Conservation (phyloP, 2,888 invertebrate genomes). For the Macrosiphum euphorbiae region DNA sequence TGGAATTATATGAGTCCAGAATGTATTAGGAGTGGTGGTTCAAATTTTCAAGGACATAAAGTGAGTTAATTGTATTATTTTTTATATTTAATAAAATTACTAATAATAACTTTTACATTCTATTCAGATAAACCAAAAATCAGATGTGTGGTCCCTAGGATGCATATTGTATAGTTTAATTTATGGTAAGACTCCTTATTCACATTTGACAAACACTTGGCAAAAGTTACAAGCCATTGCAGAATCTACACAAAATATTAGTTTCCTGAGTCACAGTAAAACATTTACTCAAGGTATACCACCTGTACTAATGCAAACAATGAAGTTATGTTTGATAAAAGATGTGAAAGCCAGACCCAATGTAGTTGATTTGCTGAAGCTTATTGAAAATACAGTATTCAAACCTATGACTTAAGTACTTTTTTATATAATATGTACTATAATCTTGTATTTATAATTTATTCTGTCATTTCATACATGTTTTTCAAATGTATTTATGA, state of each 20-base stretch:
- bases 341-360: constrained; percentile 81
- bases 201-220: constrained; percentile 80
- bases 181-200: constrained; percentile 92
- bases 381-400: constrained; percentile 66
- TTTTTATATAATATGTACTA: constrained; percentile 70
- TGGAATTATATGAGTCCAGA: constrained; percentile 98
- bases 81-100: constrained; percentile 35
- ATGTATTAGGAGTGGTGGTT: constrained; percentile 78
- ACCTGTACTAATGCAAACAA: constrained; percentile 75
- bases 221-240: constrained; percentile 85
- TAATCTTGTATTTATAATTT: not conserved
- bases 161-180: constrained; percentile 95
- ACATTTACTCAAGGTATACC: constrained; percentile 72
- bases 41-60: constrained; percentile 58
- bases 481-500: not conserved
- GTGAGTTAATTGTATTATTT: not conserved
- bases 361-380: constrained; percentile 80
- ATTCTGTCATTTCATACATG: constrained; percentile 1
- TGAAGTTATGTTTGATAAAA: constrained; percentile 81
- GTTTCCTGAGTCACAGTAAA: constrained; percentile 74
- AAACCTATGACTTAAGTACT: constrained; percentile 71
- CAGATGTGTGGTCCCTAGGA: constrained; percentile 98
- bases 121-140: constrained; percentile 85
- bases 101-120: not conserved
- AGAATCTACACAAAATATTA: constrained; percentile 80